Percentiles rank a stretch among this genome's conserved stretches.
phyloP scores from a whole-genome alignment of 1,140 invertebrate species.

The Artemia franciscana region DNA sequence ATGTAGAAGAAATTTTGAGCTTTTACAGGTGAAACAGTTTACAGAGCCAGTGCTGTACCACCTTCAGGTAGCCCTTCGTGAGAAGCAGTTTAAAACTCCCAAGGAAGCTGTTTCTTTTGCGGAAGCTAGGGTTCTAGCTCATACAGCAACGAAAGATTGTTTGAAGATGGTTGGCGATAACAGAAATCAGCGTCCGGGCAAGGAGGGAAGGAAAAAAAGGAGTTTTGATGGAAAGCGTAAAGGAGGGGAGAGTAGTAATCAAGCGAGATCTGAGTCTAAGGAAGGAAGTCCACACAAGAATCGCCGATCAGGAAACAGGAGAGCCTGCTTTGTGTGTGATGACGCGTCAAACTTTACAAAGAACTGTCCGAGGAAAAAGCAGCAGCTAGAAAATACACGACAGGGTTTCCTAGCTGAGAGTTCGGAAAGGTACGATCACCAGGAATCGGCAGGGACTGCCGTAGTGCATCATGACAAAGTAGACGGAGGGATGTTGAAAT shows the following conservation, averaged over 20 bases:
- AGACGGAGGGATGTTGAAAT: not conserved
- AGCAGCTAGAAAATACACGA: too few relatives aligned
- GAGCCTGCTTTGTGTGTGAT: not conserved
- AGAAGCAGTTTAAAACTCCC: not conserved
- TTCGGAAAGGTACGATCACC: not conserved
- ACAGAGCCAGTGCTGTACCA: not conserved
- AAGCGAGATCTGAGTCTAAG: not conserved
- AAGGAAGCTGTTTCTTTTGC: not conserved
- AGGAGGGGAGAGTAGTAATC: too few relatives aligned
- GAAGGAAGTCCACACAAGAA: not conserved
- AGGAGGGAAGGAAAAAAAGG: too few relatives aligned
- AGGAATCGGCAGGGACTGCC: not conserved
- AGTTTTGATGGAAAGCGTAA: too few relatives aligned
- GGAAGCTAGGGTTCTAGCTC: not conserved
- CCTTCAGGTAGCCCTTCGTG: not conserved
- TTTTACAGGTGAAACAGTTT: not conserved
- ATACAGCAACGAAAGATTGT: too few relatives aligned
- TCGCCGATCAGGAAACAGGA: not conserved
- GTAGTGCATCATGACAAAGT: not conserved
- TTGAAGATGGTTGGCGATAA: too few relatives aligned
- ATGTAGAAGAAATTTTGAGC: not conserved
- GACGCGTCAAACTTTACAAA: not conserved
- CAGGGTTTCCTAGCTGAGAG: not conserved
- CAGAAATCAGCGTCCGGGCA: too few relatives aligned
- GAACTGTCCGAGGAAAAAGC: not conserved